Evolutionary conservation across 2,888 invertebrate genomes (phyloP).

Genomic region (Coleophora flavipennella): DNA sequence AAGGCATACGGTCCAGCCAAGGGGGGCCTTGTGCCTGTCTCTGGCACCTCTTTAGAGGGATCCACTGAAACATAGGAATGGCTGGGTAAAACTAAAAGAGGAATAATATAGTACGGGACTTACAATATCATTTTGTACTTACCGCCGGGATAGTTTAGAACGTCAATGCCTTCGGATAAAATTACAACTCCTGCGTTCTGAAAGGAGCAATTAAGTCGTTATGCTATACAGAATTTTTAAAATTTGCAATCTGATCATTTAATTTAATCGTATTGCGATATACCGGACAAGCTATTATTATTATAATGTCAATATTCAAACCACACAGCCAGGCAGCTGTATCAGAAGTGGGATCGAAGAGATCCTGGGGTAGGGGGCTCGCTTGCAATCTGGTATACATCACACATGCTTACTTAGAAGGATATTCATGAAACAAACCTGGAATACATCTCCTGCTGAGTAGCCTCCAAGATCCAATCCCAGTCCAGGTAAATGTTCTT

Average conservation of each 20-base stretch:
- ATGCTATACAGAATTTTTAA: background rate
- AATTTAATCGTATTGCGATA: background rate
- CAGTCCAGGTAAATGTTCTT: constrained; percentile 47
- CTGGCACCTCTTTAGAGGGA: constrained; percentile 24
- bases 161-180: constrained; percentile 80
- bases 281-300: no score
- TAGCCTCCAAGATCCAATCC: constrained; percentile 57
- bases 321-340: no score
- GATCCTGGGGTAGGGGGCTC: no score
- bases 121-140: constrained; percentile 47
- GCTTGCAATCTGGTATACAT: no score
- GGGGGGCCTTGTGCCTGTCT: constrained; percentile 81
- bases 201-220: constrained; percentile 28
- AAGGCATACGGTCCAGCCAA: constrained; percentile 92
- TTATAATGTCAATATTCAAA: no score
- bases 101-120: no score
- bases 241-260: background rate
- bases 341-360: no score
- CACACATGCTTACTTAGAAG: no score
- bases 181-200: constrained; percentile 85
- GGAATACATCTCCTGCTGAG: constrained; percentile 49
- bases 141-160: constrained; percentile 75
- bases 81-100: background rate
- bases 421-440: constrained; percentile 25
- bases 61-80: background rate